These are phyloP conservation scores for Phyllotis vaccarum DNA, from an alignment of 2,797 vertebrate genomes.

Conservation along the genomic window DNA sequence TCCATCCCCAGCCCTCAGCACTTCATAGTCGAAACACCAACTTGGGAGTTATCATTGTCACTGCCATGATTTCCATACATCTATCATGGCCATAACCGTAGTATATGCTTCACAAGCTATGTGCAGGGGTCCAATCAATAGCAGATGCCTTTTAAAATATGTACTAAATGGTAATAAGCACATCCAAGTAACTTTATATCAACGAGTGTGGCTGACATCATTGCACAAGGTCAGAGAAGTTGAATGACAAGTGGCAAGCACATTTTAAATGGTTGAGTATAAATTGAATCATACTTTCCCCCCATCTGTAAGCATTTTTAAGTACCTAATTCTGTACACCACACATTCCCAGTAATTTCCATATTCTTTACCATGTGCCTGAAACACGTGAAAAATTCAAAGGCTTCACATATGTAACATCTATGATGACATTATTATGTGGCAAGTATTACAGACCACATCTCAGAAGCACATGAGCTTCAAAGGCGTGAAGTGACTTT, in stretches of 20 bases:
- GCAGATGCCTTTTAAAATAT: not conserved
- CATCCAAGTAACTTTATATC: not conserved
- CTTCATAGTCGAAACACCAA: not conserved
- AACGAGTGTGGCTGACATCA: not conserved
- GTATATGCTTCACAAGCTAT: not conserved
- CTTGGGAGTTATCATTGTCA: not conserved
- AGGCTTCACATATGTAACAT: constrained; percentile 41
- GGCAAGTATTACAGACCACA: constrained; percentile 18
- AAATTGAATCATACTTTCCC: constrained; percentile 3
- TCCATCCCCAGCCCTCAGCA: not conserved
- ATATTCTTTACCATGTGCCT: not conserved
- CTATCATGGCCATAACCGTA: not conserved
- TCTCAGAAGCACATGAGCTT: not conserved
- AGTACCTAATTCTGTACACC: not conserved
- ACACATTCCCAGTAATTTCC: not conserved
- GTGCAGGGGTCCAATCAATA: not conserved
- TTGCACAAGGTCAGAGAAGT: not conserved
- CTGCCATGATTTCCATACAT: not conserved
- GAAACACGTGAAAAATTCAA: constrained; percentile 50
- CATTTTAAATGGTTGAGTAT: not conserved
- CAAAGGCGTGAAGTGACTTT: constrained; percentile 47
- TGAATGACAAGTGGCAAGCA: not conserved
- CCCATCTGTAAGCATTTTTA: not conserved
- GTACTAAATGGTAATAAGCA: not conserved
- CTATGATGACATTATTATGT: not conserved